Evolutionary conservation across 1,140 invertebrate genomes (phyloP), one percentile per base, ranked within the genome.

Genomic region (Brachionus sp.): DNA sequence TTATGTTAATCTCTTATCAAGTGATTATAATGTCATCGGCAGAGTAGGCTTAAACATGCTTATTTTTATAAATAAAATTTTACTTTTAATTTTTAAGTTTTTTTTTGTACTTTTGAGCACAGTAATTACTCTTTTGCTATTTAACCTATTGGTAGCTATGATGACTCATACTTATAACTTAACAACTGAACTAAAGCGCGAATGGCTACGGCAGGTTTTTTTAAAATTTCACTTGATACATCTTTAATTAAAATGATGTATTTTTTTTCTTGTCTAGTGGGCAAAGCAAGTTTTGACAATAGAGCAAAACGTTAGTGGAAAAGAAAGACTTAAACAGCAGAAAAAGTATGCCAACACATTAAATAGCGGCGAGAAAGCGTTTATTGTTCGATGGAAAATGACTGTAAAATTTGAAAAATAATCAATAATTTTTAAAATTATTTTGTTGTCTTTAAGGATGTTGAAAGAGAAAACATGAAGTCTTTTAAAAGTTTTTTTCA

Each of bases 81-180:
- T 29, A 19, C 4, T 25, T 68, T 42, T 44, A 12, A 23, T 23
- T 73, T 44, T 87, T 84, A 89, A 96, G 94, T 90, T 95, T 37
- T 89, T 97, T 16, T 98, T 98, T 89, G 93, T 98, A 13, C 90
- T 98, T 1, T 98, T 96, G 89, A 97, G 98, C 95, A 94, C 93
- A 77, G 94, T 98, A 86, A 96, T 98, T 23, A 94, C 95, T 0
- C 93, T 98, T 85, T 90, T 98, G 9, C 90, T 98, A 77, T 94
- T 99, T 12, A 98, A 99, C 91, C 95, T 99, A 95, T 91, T 99
- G 87, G 98, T 99, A 86, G 97, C 97, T 85, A 98, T 98, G 96
- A 98, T 99, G 96, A 97, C 96, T 1, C 97, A 98, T 88, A 98
- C 97, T 16, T 99, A 99, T 88, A 95, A 97, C 88, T 86, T 90